These are phyloP conservation scores for Schmidtea mediterranea DNA, from an alignment of 1,140 invertebrate genomes.

Conservation along the genomic window DNA sequence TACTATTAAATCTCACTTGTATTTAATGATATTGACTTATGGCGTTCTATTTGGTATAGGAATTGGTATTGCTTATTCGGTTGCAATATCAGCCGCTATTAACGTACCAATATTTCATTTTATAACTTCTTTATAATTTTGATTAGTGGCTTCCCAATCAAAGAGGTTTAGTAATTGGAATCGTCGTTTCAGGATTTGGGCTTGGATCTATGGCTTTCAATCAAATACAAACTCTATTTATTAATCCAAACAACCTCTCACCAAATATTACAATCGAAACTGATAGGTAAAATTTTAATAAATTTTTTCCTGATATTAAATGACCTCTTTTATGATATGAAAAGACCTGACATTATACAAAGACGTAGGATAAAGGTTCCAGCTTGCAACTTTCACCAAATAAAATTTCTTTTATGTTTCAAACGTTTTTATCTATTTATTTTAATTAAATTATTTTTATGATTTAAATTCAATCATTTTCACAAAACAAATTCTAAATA, in stretches of 20 bases:
- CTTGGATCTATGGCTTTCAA: slow-evolving; percentile 25
- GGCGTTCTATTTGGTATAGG: slow-evolving; percentile 16
- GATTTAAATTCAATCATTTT: no score
- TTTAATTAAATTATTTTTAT: no score
- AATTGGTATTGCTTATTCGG: not conserved
- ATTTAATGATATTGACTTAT: slow-evolving; percentile 17
- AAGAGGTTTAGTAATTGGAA: slow-evolving; percentile 25
- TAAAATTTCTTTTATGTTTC: no score
- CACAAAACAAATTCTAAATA: no score
- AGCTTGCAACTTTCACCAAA: no score
- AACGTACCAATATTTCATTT: not conserved
- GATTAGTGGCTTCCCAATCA: slow-evolving; percentile 25
- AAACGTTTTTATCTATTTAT: no score
- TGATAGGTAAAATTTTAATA: no score
- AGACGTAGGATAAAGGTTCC: no score
- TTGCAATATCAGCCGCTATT: not conserved
- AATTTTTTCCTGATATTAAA: no score
- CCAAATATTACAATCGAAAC: no score
- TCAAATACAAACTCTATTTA: slow-evolving; percentile 22
- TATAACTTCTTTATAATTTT: not conserved
- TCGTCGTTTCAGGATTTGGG: slow-evolving; percentile 27
- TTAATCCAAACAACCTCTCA: slow-evolving; percentile 25
- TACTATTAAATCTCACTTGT: slow-evolving; percentile 18
- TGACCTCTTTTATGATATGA: no score
- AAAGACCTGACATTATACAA: no score